phyloP scores from a whole-genome alignment of 2,113 vertebrate species.

The Rhinichthys klamathensis region DNA sequence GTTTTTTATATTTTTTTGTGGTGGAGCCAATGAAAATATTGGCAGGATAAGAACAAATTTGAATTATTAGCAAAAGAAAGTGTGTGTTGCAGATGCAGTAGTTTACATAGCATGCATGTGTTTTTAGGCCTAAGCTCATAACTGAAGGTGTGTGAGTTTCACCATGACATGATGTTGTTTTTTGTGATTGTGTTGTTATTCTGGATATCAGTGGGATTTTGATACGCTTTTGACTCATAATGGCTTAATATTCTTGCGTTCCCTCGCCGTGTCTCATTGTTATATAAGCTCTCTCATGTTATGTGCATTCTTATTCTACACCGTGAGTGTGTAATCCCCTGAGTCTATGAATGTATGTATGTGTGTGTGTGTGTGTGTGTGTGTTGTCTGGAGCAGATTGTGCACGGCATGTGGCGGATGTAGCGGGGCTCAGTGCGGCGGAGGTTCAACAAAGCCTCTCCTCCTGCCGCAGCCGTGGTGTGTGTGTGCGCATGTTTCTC shows the following conservation, averaged over 20 bases:
- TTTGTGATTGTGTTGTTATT: background rate
- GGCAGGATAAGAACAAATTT: background rate
- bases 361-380: constrained; percentile 32
- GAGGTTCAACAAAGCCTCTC: constrained; percentile 56
- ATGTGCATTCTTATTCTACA: constrained; percentile 59
- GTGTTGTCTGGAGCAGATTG: constrained; percentile 60
- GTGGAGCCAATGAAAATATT: background rate
- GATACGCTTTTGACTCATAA: constrained; percentile 49
- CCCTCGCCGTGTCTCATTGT: constrained; percentile 17
- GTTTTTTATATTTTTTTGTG: too few relatives aligned
- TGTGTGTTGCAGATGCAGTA: background rate
- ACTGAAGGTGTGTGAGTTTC: background rate
- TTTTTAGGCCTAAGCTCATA: background rate
- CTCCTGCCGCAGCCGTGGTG: constrained; percentile 53
- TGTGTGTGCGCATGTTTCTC: constrained; percentile 22
- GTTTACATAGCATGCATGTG: background rate
- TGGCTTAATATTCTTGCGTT: constrained; percentile 55
- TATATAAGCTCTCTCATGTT: constrained; percentile 64
- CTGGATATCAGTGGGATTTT: background rate
- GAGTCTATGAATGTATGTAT: background rate
- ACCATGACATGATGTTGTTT: background rate
- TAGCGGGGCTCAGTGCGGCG: constrained; percentile 54
- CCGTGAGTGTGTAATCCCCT: constrained; percentile 41
- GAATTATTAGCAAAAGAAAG: background rate
- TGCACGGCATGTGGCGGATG: constrained; percentile 57